A percentile compares a stretch with the other conserved stretches of the same genome.
phyloP scores from a whole-genome alignment of 2,888 invertebrate species.

The Crematogaster levior region DNA sequence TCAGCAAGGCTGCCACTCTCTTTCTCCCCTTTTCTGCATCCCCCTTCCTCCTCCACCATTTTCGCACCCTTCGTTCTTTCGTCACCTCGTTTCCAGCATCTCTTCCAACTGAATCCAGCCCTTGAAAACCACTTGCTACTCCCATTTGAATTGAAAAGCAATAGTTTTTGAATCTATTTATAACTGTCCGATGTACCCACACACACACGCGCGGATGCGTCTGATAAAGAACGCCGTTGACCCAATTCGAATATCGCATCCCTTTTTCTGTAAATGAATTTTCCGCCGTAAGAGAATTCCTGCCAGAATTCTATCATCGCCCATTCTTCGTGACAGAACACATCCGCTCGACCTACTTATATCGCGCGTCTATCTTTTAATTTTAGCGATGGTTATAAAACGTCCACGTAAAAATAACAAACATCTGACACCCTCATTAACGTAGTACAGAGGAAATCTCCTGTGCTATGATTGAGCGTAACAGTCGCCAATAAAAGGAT shows the following conservation, averaged over 20 bases:
- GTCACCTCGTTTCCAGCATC: conserved; percentile 40
- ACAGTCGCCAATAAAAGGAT: conserved; percentile 45
- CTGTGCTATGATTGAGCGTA: conserved; percentile 30
- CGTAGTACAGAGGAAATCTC: background rate
- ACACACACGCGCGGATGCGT: conserved; percentile 23
- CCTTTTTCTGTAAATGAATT: conserved; percentile 23
- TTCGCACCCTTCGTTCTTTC: conserved; percentile 53
- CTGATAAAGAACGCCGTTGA: conserved; percentile 37
- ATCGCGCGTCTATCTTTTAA: conserved; percentile 23
- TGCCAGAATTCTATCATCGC: background rate
- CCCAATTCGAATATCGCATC: conserved; percentile 60
- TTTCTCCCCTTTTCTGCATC: conserved; percentile 63
- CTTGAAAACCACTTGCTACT: conserved; percentile 66
- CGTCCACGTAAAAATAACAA: conserved; percentile 46
- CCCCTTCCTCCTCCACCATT: conserved; percentile 45
- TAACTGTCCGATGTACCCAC: conserved; percentile 76
- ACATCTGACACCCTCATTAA: conserved; percentile 40
- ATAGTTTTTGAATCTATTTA: conserved; percentile 83
- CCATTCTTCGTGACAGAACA: conserved; percentile 16
- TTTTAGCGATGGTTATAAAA: conserved; percentile 39
- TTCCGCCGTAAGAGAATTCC: background rate
- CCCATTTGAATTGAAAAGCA: conserved; percentile 79
- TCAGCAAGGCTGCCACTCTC: conserved; percentile 64
- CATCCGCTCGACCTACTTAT: conserved; percentile 25
- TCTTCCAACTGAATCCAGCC: conserved; percentile 51